These are phyloP conservation scores for Anas platyrhynchos DNA, from an alignment of 2,113 vertebrate species.

Conservation along the genomic window DNA sequence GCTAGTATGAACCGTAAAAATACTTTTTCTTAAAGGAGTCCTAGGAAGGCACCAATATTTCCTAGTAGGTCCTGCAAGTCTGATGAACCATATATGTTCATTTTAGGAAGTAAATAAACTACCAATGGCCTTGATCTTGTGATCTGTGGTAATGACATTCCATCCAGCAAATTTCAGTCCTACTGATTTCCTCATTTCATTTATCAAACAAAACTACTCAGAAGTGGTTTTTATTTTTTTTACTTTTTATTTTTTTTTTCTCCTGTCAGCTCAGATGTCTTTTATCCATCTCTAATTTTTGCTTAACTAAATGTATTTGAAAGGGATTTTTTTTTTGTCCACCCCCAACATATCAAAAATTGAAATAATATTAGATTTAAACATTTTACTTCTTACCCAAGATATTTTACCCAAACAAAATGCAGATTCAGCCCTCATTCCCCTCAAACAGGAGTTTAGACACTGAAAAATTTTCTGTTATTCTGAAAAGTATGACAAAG, in stretches of 20 bases:
- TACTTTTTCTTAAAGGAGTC: neutral
- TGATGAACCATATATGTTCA: neutral
- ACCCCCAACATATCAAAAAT: neutral
- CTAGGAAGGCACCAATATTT: neutral
- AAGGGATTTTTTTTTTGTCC: neutral
- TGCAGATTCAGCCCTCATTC: accelerated
- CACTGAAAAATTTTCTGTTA: neutral
- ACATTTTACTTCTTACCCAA: neutral
- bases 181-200: neutral
- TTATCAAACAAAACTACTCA: neutral
- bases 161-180: neutral
- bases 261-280: neutral
- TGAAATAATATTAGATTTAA: neutral
- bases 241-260: accelerated
- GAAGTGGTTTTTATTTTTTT: neutral
- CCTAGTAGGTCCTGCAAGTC: neutral
- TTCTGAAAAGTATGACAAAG: neutral
- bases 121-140: neutral
- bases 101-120: neutral
- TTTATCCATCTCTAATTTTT: neutral
- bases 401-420: neutral
- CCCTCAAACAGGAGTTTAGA: neutral
- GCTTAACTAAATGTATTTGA: neutral
- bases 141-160: neutral
- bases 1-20: neutral